Conservation (phyloP, 1,140 invertebrate species). For the Hetaerina americana region DNA sequence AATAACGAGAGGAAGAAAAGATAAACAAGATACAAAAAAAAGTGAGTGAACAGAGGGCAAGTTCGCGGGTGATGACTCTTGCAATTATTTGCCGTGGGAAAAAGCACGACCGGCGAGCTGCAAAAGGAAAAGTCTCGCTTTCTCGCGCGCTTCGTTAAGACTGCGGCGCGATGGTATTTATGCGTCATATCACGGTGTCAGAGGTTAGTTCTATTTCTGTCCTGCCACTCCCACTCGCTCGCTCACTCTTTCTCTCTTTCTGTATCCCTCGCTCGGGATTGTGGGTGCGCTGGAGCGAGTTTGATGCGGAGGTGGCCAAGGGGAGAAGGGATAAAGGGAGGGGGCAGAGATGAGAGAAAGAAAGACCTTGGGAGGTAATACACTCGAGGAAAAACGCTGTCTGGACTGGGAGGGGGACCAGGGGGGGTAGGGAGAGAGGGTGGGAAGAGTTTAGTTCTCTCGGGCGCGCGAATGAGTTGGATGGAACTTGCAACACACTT, state of each 20-base stretch:
- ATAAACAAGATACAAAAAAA: too few relatives aligned
- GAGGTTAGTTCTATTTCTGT: not conserved
- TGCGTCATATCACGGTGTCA: not conserved
- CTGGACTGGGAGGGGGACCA: not conserved
- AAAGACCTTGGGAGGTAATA: not conserved
- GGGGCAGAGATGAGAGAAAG: not conserved
- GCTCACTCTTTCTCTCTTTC: too few relatives aligned
- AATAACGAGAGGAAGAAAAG: too few relatives aligned
- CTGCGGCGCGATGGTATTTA: not conserved
- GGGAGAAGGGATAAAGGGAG: not conserved
- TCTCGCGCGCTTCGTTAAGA: not conserved
- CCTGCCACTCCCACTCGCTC: too few relatives aligned
- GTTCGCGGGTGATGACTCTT: too few relatives aligned
- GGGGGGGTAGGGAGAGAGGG: not conserved
- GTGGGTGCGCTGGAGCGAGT: not conserved
- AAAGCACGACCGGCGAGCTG: too few relatives aligned
- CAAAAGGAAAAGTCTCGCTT: too few relatives aligned
- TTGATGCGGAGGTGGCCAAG: not conserved
- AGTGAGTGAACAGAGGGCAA: too few relatives aligned
- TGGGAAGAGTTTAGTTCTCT: not conserved
- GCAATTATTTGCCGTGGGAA: not conserved
- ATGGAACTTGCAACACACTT: too few relatives aligned
- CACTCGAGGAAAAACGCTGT: not conserved
- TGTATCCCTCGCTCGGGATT: not conserved
- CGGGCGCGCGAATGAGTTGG: too few relatives aligned